Percentiles rank a stretch among this genome's conserved stretches.
Evolutionary conservation across 2,797 vertebrate species (phyloP).

Genomic region (Salarias fasciatus): DNA sequence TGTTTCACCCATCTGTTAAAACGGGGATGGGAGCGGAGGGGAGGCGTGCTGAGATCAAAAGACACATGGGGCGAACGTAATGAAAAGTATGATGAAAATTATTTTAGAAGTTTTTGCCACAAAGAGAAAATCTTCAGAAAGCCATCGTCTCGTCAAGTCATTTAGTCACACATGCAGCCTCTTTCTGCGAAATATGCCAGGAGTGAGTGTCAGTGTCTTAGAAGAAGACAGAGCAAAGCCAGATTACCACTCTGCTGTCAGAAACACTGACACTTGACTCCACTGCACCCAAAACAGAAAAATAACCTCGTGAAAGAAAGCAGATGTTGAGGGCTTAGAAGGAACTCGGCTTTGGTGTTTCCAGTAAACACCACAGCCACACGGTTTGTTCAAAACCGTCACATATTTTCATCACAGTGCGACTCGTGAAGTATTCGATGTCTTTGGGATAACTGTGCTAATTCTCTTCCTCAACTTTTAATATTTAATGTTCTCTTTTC

Average conservation of each 20-base stretch:
- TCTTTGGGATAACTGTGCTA: too few species aligned
- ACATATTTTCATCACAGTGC: too few species aligned
- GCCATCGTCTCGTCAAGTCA: constrained; percentile 8
- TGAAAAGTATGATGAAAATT: constrained; percentile 55
- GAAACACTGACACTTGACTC: too few species aligned
- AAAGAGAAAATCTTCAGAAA: constrained; percentile 40
- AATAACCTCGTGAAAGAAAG: neutral
- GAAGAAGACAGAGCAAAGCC: neutral
- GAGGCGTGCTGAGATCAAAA: constrained; percentile 78
- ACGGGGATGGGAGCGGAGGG: constrained; percentile 66
- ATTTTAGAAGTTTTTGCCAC: constrained; percentile 55
- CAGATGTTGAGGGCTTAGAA: neutral
- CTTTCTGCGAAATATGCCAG: neutral
- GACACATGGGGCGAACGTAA: constrained; percentile 67
- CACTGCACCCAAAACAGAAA: neutral
- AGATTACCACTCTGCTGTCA: too few species aligned
- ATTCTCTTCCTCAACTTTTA: too few species aligned
- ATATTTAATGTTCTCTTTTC: too few species aligned
- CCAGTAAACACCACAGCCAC: too few species aligned
- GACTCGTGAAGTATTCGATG: too few species aligned
- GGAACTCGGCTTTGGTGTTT: neutral
- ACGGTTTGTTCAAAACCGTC: too few species aligned
- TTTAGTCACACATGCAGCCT: constrained; percentile 22
- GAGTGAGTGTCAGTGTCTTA: neutral
- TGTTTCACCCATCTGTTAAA: constrained; percentile 64